phyloP scores from a whole-genome alignment of 2,113 vertebrate genomes.

The Miniopterus natalensis region DNA sequence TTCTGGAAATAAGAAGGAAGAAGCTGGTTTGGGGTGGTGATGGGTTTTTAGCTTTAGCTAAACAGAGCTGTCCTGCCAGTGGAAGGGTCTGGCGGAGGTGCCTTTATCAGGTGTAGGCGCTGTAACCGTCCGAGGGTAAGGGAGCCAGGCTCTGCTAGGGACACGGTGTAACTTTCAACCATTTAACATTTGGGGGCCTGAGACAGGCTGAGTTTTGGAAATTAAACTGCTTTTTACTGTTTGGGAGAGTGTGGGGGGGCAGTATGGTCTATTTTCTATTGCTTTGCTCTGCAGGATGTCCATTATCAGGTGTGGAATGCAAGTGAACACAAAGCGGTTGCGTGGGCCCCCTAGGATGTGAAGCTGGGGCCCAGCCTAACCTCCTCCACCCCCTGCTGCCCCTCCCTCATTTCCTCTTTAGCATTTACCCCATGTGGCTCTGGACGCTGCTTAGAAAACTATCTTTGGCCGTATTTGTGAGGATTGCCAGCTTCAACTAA shows the following conservation, averaged over 20 bases:
- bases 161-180: not conserved
- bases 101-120: not conserved
- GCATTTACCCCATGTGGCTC: slow-evolving; percentile 45
- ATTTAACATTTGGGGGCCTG: not conserved
- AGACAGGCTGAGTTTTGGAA: not conserved
- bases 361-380: not conserved
- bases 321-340: not conserved
- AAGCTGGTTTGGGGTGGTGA: not conserved
- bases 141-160: not conserved
- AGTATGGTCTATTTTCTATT: not conserved
- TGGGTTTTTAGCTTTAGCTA: not conserved
- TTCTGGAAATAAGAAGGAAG: not conserved
- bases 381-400: not conserved
- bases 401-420: not conserved
- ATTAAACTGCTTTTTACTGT: not conserved
- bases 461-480: slow-evolving; percentile 60
- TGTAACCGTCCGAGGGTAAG: not conserved
- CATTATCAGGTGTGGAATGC: not conserved
- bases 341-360: not conserved
- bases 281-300: not conserved
- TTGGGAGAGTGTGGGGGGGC: not conserved
- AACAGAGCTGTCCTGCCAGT: not conserved
- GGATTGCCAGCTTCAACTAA: slow-evolving; percentile 60
- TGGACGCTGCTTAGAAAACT: slow-evolving; percentile 48
- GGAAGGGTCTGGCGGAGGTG: not conserved